Percentiles rank a stretch among this genome's conserved stretches.
Evolutionary conservation across 2,888 invertebrate species (phyloP).

Genomic region (Drosophila atripex): DNA sequence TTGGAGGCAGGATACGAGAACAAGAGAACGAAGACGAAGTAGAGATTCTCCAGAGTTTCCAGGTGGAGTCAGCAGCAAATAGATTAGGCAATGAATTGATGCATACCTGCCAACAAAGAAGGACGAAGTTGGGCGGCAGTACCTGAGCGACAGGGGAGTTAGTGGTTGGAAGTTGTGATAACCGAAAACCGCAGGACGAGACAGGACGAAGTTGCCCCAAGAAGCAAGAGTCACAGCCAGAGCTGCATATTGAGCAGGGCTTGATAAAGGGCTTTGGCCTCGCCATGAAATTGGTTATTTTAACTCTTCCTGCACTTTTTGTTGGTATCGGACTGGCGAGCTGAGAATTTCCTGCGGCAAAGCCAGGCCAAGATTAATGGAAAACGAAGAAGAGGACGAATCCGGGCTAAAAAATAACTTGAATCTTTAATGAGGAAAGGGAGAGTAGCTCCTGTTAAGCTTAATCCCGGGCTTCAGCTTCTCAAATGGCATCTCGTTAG

Average conservation of each 20-base stretch:
- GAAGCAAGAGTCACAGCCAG: slow-evolving; percentile 47
- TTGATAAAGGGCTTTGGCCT: slow-evolving; percentile 73
- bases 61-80: slow-evolving; percentile 67
- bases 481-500: slow-evolving; percentile 76
- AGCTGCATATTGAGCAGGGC: slow-evolving; percentile 75
- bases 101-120: slow-evolving; percentile 73
- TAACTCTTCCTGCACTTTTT: slow-evolving; percentile 36
- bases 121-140: slow-evolving; percentile 11
- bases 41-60: slow-evolving; percentile 21
- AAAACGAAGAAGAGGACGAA: slow-evolving; percentile 23
- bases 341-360: slow-evolving; percentile 43
- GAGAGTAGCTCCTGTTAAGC: slow-evolving; percentile 8
- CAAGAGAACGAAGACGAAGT: slow-evolving; percentile 24
- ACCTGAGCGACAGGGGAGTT: slow-evolving; percentile 3
- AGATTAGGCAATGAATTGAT: slow-evolving; percentile 77
- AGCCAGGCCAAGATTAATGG: slow-evolving; percentile 38
- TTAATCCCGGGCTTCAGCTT: slow-evolving; percentile 54
- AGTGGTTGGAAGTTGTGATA: slow-evolving; percentile 71
- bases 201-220: slow-evolving; percentile 46
- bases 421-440: slow-evolving; percentile 32
- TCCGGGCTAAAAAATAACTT: slow-evolving; percentile 28
- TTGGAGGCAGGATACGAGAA: slow-evolving; percentile 18
- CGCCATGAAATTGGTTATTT: slow-evolving; percentile 69
- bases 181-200: slow-evolving; percentile 65
- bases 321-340: slow-evolving; percentile 22